phyloP scores from a whole-genome alignment of 2,797 vertebrate species.

The Sparus aurata region DNA sequence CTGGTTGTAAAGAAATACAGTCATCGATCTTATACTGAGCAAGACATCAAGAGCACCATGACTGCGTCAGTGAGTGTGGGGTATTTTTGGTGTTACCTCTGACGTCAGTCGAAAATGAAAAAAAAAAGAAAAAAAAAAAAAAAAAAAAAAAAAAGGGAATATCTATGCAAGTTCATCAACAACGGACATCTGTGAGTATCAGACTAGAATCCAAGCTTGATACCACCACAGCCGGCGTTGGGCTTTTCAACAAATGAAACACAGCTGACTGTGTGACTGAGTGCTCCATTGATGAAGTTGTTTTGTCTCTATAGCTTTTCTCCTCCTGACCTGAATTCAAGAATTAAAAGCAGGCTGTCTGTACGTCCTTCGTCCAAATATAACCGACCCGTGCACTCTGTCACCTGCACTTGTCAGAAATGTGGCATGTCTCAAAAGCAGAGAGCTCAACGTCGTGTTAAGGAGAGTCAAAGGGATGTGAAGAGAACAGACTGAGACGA shows the following conservation, averaged over 20 bases:
- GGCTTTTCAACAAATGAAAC: constrained; percentile 64
- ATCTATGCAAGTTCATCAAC: constrained; percentile 29
- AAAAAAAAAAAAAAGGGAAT: constrained; percentile 16
- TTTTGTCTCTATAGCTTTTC: constrained; percentile 57
- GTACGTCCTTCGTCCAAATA: constrained; percentile 73
- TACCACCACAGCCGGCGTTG: constrained; percentile 54
- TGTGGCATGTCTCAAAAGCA: constrained; percentile 56
- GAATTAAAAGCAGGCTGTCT: constrained; percentile 73
- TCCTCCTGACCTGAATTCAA: constrained; percentile 71
- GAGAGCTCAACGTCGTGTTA: constrained; percentile 42
- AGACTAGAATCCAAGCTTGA: constrained; percentile 58
- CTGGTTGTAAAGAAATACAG: neutral
- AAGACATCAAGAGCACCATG: constrained; percentile 5
- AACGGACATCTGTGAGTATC: constrained; percentile 66
- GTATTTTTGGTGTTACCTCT: constrained; percentile 30
- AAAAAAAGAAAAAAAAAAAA: neutral
- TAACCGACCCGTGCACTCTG: constrained; percentile 62
- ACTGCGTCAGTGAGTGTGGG: constrained; percentile 16
- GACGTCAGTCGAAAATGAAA: constrained; percentile 24
- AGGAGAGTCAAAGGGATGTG: constrained; percentile 59
- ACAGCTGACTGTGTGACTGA: constrained; percentile 56
- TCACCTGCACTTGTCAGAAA: constrained; percentile 69
- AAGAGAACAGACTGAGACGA: constrained; percentile 54
- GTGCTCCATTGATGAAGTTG: constrained; percentile 56
- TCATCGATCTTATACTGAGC: constrained; percentile 3